Evolutionary conservation across 2,113 vertebrate species (phyloP), one percentile per base, ranked within the genome.

Genomic region (Chrysemys picta): DNA sequence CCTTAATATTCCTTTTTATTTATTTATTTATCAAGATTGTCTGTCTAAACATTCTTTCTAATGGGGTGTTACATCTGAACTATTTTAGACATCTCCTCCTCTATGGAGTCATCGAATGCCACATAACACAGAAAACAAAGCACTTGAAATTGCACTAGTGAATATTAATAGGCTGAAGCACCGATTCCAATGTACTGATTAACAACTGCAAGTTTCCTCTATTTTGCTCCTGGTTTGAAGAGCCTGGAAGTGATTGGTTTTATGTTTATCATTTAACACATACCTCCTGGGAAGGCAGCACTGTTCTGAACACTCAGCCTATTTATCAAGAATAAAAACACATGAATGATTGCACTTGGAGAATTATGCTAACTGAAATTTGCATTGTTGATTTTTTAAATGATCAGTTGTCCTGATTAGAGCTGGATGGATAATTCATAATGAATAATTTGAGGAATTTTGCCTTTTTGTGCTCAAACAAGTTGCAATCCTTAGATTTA

Each of bases 211-310:
- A 88, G 76, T 78, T 88, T 93, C 94, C 85, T 95, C 22, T 90
- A 29, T 88, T 94, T 96, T 83, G 45, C 91, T n/a, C 65, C n/a
- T 83, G 6, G 22, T 93, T 89, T 93, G 89, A 91, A 96, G 31
- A 92, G 85, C 53, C 82, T 96, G 59, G 82, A 93, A 91, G 27
- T 89, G 93, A 85, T 81, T 94, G 8, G 10, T 0, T 72, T 96
- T 86, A 38, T 94, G 93, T 90, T 95, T 95, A 91, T 96, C 94
- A 81, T 96, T 95, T 94, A 93, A 65, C 29, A 89, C 86, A 24
- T n/a, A 35, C 80, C 85, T 95, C 5, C 21, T 91, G 79, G 65
- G 89, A 94, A 82, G 65, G 38, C 24, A 93, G n/a, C 72, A 93
- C 81, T 93, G 84, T 54, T 29, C 59, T 92, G 56, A 85, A 14